Conservation (phyloP, 2,888 invertebrate genomes). For the Xestobium rufovillosum region DNA sequence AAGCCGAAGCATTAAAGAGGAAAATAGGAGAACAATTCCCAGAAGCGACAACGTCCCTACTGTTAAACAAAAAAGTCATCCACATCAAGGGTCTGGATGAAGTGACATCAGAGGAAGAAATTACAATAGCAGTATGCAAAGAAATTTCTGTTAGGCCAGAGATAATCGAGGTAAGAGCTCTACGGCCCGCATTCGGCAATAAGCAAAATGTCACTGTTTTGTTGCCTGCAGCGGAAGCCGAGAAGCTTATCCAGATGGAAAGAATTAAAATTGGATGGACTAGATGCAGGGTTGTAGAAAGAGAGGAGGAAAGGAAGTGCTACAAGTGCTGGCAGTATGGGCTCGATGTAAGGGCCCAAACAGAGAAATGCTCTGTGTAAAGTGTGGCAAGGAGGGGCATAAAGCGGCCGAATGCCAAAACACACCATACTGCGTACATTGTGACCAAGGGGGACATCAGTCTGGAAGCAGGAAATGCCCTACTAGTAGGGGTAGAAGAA, state of each 20-base stretch:
- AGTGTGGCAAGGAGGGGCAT: slow-evolving; percentile 20
- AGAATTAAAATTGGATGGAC: slow-evolving; percentile 15
- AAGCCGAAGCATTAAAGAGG: slow-evolving; percentile 10
- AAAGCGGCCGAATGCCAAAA: slow-evolving; percentile 17
- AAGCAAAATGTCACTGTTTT: slow-evolving; percentile 20
- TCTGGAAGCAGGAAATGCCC: too few species aligned
- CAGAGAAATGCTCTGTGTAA: too few species aligned
- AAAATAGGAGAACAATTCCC: slow-evolving; percentile 7
- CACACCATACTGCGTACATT: slow-evolving; percentile 18
- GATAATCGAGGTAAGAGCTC: slow-evolving; percentile 17
- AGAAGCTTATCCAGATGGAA: too few species aligned
- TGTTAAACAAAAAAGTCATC: slow-evolving; percentile 6
- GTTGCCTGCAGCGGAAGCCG: slow-evolving; percentile 9
- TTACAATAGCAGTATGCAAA: slow-evolving; percentile 7
- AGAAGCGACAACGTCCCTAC: slow-evolving; percentile 4
- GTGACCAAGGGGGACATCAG: too few species aligned
- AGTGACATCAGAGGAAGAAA: slow-evolving; percentile 9
- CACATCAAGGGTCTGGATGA: slow-evolving; percentile 10
- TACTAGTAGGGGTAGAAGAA: too few species aligned
- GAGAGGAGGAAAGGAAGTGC: slow-evolving; percentile 15
- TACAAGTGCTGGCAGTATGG: slow-evolving; percentile 20
- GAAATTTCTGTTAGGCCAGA: slow-evolving; percentile 5
- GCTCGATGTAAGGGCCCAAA: slow-evolving; percentile 20
- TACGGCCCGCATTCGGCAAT: slow-evolving; percentile 20
- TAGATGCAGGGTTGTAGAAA: slow-evolving; percentile 15